A percentile compares a stretch with the other conserved stretches of the same genome.
phyloP scores from a whole-genome alignment of 1,140 invertebrate genomes.

The Paralvinella palmiformis region DNA sequence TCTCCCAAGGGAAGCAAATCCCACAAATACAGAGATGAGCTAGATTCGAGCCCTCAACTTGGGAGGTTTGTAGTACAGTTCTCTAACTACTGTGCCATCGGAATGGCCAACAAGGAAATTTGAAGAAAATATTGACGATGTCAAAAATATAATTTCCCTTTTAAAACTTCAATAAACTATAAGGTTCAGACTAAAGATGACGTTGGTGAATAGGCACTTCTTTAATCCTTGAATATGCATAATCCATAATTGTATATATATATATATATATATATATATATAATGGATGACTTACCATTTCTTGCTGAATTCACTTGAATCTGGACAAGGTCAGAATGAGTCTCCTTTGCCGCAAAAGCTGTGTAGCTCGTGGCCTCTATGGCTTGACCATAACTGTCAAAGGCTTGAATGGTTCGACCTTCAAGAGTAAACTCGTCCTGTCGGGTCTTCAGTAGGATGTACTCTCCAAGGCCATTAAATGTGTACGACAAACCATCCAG shows the following conservation, averaged over 20 bases:
- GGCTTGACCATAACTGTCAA: background rate
- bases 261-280: background rate
- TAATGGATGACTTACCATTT: background rate
- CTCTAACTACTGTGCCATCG: too few species aligned
- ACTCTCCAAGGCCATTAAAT: slow-evolving; percentile 20
- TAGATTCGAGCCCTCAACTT: too few species aligned
- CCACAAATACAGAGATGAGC: too few species aligned
- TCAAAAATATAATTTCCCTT: background rate
- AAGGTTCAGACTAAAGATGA: background rate
- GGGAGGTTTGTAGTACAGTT: too few species aligned
- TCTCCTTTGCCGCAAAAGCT: background rate
- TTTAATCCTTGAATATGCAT: background rate
- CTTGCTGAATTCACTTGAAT: background rate
- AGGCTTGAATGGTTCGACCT: background rate
- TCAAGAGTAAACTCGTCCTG: background rate
- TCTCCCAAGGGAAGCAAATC: too few species aligned
- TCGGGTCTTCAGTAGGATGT: slow-evolving; percentile 7
- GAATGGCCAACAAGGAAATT: too few species aligned
- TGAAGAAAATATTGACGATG: too few species aligned
- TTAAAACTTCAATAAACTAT: background rate
- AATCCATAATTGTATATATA: background rate
- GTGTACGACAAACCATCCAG: slow-evolving; percentile 17
- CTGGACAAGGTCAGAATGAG: background rate
- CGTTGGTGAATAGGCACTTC: background rate
- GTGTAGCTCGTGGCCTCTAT: background rate